These are phyloP conservation scores for Drosophila grimshawi DNA, from an alignment of 1,140 invertebrate species.

Conservation along the genomic window DNA sequence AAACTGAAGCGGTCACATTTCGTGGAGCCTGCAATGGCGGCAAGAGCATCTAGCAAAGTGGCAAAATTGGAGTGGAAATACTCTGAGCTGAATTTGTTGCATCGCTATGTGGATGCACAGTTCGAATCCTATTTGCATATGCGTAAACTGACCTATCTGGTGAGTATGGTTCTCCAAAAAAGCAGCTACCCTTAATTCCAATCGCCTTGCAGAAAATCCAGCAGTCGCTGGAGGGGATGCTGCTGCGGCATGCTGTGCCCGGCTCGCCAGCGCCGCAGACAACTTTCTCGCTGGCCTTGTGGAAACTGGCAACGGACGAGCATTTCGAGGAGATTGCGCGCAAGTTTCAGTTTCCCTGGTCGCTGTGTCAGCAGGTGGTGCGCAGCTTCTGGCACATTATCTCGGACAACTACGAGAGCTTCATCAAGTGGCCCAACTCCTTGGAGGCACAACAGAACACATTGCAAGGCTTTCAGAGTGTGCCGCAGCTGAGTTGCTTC, in stretches of 20 bases:
- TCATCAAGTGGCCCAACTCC: slow-evolving; percentile 82
- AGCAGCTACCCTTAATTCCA: slow-evolving; percentile 1
- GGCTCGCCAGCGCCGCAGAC: slow-evolving; percentile 61
- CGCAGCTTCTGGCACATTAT: slow-evolving; percentile 78
- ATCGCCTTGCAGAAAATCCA: slow-evolving; percentile 58
- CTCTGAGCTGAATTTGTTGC: slow-evolving; percentile 69
- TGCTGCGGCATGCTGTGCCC: slow-evolving; percentile 42
- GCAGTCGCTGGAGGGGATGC: slow-evolving; percentile 43
- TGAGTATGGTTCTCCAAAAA: slow-evolving; percentile 30
- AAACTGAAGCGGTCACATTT: slow-evolving; percentile 32
- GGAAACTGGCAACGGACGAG: slow-evolving; percentile 80
- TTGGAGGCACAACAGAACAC: slow-evolving; percentile 61
- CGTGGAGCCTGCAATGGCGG: neutral
- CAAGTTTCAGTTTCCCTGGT: slow-evolving; percentile 71
- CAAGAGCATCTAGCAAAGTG: slow-evolving; percentile 15
- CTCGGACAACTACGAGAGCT: slow-evolving; percentile 76
- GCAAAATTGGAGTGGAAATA: slow-evolving; percentile 51
- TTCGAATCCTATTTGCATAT: slow-evolving; percentile 78
- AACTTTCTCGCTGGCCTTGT: slow-evolving; percentile 69
- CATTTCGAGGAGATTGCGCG: slow-evolving; percentile 80
- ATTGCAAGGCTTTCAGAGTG: slow-evolving; percentile 54
- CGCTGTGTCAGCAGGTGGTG: slow-evolving; percentile 68
- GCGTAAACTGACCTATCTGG: slow-evolving; percentile 73
- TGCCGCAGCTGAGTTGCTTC: slow-evolving; percentile 59
- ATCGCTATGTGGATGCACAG: slow-evolving; percentile 68